phyloP scores from a whole-genome alignment of 2,113 vertebrate species.

The Pseudopodoces humilis region DNA sequence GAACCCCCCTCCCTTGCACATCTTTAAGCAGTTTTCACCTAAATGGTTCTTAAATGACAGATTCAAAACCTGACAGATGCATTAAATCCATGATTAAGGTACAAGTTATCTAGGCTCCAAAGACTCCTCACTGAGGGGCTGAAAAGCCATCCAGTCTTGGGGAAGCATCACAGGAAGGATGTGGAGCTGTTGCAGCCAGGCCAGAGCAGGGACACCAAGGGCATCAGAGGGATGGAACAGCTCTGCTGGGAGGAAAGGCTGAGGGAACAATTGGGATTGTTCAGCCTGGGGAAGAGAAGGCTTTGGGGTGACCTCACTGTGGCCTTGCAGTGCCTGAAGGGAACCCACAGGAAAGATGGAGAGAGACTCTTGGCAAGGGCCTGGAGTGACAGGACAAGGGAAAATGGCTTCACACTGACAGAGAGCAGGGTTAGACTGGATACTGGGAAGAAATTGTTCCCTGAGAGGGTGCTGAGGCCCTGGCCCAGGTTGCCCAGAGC shows the following conservation, averaged over 20 bases:
- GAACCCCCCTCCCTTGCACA: not conserved
- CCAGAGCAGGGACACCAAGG: not conserved
- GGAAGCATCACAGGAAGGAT: not conserved
- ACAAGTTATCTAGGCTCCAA: not conserved
- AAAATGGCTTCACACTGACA: not conserved
- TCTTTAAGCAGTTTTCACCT: not conserved
- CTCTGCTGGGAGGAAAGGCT: not conserved
- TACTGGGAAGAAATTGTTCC: accelerated
- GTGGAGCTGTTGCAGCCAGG: accelerated
- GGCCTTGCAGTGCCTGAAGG: not conserved
- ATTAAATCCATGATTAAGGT: not conserved
- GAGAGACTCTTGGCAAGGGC: not conserved
- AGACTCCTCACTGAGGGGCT: not conserved
- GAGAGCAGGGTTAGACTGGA: accelerated
- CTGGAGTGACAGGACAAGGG: not conserved
- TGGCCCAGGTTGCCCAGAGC: accelerated
- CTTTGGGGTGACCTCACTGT: not conserved
- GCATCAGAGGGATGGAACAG: not conserved
- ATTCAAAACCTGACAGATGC: not conserved
- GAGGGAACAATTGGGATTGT: not conserved
- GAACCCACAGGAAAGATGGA: not conserved
- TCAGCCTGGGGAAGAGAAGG: not conserved
- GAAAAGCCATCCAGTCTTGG: not conserved
- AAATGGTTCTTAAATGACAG: not conserved
- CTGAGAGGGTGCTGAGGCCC: not conserved